These are phyloP conservation scores for Saguinus imperator DNA, from an alignment of 2,113 vertebrate species.

Conservation along the genomic window DNA sequence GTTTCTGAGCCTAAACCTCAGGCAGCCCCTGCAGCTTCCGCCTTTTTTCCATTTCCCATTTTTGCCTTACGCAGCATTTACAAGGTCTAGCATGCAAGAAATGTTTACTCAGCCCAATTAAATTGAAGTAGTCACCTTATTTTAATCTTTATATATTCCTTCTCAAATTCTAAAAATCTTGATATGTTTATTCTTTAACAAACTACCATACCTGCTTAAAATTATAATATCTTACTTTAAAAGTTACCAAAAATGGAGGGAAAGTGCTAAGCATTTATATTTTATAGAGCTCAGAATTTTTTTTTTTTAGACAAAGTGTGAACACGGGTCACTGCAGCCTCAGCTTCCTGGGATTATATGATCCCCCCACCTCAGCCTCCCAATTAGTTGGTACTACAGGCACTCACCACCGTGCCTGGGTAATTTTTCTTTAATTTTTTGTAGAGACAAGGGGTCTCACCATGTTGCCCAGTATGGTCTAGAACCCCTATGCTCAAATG, in stretches of 20 bases:
- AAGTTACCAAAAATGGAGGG: not conserved
- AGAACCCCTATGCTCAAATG: too few species aligned
- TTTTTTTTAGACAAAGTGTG: not conserved
- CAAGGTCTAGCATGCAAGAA: not conserved
- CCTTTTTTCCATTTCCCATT: not conserved
- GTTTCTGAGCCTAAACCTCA: not conserved
- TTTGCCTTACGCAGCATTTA: not conserved
- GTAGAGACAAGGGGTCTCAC: too few species aligned
- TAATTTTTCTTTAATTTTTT: too few species aligned
- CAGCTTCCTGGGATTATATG: too few species aligned
- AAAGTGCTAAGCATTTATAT: slow-evolving; percentile 16
- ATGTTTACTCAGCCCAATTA: not conserved
- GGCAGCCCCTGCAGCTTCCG: not conserved
- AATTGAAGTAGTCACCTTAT: not conserved
- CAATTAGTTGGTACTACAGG: too few species aligned
- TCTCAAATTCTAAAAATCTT: not conserved
- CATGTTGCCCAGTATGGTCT: too few species aligned
- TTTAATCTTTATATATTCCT: not conserved
- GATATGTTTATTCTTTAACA: not conserved
- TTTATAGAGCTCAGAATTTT: not conserved
- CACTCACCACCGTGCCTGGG: too few species aligned
- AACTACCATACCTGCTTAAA: slow-evolving; percentile 2
- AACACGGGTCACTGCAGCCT: too few species aligned
- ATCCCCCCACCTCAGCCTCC: too few species aligned
- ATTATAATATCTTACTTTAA: slow-evolving; percentile 13